Base-by-base conservation (phyloP, 2,113 vertebrate species). In the Drymodes brunneopygia region DNA sequence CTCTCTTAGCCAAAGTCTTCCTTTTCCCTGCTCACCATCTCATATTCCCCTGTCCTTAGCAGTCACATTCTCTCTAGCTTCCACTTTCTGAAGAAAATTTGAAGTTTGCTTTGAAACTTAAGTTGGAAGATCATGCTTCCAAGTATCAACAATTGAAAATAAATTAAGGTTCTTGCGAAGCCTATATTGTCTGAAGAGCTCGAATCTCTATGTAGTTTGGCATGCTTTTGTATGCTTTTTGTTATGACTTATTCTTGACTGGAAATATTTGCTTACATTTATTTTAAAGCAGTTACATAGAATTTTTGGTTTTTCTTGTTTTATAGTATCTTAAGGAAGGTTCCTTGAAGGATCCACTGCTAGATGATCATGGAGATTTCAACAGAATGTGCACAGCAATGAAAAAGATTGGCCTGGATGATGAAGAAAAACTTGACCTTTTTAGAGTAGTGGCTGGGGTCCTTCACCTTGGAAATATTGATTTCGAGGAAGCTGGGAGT, bases 401-500 rank as follows among this genome's bases (percentile, higher is more conserved):
- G 99, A 99, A 99, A 97, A 99, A 99, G 97, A 99, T 99, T 85
- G 99, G 99, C 56, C 97, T 99, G 98, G 98, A 98, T 83, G 99
- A 99, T 94, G 97, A 95, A 12, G 99, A 99, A 98, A 99, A 99
- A 91, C 98, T 99, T 78, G 99, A 99, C 96, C 98, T 99, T 86
- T 99, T 99, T 96, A 95, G 99, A 78, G 99, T 99, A 62, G 99
- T 99, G 73, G 99, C 99, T 6, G 99, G 99, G 14, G 99, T 99
- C 65, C 98, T 99, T 86, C 99, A 99, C 94, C 99, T 99, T 75
- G 99, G 99, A 44, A 99, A 99, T 96, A 98, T 99, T 21, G 98
- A 99, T 98, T 99, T 99, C n/a, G 99, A 99, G 95, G 99, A 99
- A 98, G 98, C 99, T 0, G 99, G 99, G 21, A 99, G 98, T 97